Evolutionary conservation across 2,797 vertebrate species (phyloP).

Genomic region (Paedocypris micromegethes): DNA sequence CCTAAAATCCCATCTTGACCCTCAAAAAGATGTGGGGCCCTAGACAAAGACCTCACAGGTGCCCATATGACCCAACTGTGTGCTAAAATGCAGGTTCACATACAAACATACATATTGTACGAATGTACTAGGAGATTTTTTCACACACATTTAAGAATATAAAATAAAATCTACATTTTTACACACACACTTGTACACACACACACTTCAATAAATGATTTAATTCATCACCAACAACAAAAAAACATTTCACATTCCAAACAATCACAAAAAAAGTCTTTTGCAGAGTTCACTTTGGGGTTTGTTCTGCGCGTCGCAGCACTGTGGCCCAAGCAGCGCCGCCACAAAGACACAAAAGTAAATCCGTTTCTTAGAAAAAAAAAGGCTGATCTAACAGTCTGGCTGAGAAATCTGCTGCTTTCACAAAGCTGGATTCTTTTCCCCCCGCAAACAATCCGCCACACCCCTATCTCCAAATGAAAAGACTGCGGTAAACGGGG

Average conservation of each 20-base stretch:
- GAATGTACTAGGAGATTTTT: too few species aligned
- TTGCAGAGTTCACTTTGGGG: too few species aligned
- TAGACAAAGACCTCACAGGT: too few species aligned
- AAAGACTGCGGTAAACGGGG: constrained; percentile 27
- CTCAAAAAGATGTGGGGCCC: too few species aligned
- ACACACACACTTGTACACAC: too few species aligned
- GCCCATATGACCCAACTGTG: too few species aligned
- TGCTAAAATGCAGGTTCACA: too few species aligned
- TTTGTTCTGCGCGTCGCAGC: constrained; percentile 6
- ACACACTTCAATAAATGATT: too few species aligned
- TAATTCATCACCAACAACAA: neutral
- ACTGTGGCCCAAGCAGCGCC: neutral
- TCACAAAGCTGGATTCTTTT: constrained; percentile 22
- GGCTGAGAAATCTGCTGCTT: constrained; percentile 14
- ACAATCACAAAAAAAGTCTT: neutral
- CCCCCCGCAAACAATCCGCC: constrained; percentile 27
- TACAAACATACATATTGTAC: too few species aligned
- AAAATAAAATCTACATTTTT: too few species aligned
- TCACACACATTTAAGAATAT: too few species aligned
- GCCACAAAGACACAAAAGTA: constrained; percentile 8
- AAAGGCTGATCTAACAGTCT: constrained; percentile 36
- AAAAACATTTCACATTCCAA: neutral
- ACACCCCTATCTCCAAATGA: constrained; percentile 14
- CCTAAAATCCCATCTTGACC: too few species aligned
- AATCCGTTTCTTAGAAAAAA: constrained; percentile 9